Base-by-base conservation (phyloP, 1,140 invertebrate species). In the Tetraneura akinire region DNA sequence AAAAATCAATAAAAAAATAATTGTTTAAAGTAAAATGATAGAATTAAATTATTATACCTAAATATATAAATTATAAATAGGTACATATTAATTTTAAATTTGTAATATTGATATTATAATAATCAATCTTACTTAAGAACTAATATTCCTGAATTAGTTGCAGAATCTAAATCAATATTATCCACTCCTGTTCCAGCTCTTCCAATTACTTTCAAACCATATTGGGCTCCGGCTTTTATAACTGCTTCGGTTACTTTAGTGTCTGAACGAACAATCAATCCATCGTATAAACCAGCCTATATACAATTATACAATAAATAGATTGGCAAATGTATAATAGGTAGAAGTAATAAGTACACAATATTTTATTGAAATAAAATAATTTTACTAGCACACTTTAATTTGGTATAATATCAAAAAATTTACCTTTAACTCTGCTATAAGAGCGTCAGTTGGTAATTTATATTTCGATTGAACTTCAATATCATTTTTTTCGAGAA, bases 151-250 rank as follows among this genome's bases (percentile, higher is more conserved):
- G 91, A 90, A 76, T 89, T 86, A 1, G 93, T 96, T 9, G 97
- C 97, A 55, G 94, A 92, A 51, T 89, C 86, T 57, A 95, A 90
- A 86, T 99, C 96, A 83, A 99, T 98, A 86, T 99, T 99, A 86
- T 99, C 97, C 0, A 98, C 95, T 18, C 97, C 98, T 32, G 96
- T 97, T 14, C 98, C 97, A 45, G 97, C 98, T 78, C 98, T 89
- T 5, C 96, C 97, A 62, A 99, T 91, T 45, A 94, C 90, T 85
- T 94, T 94, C 18, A 99, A 86, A 1, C 74, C 74, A 60, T 60
- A 60, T 26, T 90, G 90, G 32, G 89, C 89, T 0, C 88, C 89
- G n/a, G 92, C 92, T 71, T 90, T 88, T 80, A 99, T 89, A 3
- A 99, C 90, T 82, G 97, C 95, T 76, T 90, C 90, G n/a, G 95